phyloP scores from a whole-genome alignment of 2,797 vertebrate genomes.

The Fringilla coelebs region DNA sequence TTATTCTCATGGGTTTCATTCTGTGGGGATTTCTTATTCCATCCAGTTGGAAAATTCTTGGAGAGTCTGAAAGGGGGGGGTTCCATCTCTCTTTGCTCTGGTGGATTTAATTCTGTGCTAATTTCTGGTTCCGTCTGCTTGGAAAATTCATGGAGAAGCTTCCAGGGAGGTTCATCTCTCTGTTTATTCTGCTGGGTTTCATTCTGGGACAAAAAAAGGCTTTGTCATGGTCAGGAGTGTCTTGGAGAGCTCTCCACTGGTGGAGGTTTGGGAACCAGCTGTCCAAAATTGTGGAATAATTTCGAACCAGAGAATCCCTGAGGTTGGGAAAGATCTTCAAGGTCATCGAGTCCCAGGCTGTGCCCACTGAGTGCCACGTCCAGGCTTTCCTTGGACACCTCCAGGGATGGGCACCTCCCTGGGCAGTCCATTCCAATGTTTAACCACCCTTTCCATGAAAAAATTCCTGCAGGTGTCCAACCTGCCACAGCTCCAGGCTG shows the following conservation, averaged over 20 bases:
- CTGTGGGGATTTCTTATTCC: neutral
- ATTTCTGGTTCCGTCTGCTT: neutral
- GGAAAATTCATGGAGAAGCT: neutral
- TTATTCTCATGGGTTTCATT: neutral
- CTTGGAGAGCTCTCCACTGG: neutral
- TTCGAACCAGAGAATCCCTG: neutral
- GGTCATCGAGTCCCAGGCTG: neutral
- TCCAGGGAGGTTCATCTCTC: neutral
- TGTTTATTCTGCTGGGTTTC: neutral
- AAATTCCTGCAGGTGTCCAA: neutral
- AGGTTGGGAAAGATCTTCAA: neutral
- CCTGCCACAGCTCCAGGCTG: neutral
- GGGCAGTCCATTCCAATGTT: neutral
- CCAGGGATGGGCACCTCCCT: neutral
- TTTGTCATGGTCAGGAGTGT: neutral
- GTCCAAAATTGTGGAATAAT: neutral
- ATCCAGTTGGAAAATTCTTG: too few relatives aligned
- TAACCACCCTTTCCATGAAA: fast-evolving
- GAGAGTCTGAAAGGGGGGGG: fast-evolving
- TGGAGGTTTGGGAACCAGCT: neutral
- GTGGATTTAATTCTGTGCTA: neutral
- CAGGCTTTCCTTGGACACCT: neutral
- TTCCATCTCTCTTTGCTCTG: neutral
- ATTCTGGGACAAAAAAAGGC: neutral
- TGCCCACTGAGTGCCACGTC: neutral